Conservation (phyloP, 2,888 invertebrate species). For the Drosophila conformis region DNA sequence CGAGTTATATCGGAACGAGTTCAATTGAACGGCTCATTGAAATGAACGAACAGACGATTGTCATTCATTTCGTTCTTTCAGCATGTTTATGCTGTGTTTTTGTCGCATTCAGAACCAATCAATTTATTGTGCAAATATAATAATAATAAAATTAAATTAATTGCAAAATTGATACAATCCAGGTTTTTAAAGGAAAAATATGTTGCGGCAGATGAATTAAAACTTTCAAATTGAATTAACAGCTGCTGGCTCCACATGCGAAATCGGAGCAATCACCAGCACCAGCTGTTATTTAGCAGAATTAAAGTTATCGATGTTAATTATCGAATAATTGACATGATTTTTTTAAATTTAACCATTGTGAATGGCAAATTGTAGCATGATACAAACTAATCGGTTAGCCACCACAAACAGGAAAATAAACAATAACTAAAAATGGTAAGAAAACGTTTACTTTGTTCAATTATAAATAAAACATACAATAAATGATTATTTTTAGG, state of each 20-base stretch:
- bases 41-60: background rate
- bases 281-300: slow-evolving; percentile 22
- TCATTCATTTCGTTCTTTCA: slow-evolving; percentile 2
- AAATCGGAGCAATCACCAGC: background rate
- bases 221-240: background rate
- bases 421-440: slow-evolving; percentile 64
- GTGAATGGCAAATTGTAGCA: slow-evolving; percentile 35
- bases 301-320: background rate
- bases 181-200: background rate
- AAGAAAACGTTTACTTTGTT: slow-evolving; percentile 45
- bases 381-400: slow-evolving; percentile 9
- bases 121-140: background rate
- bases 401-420: slow-evolving; percentile 37
- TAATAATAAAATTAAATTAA: background rate
- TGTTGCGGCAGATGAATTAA: background rate
- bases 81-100: background rate
- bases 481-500: slow-evolving; percentile 87
- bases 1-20: slow-evolving; percentile 34
- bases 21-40: slow-evolving; percentile 20
- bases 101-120: background rate
- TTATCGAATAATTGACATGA: background rate
- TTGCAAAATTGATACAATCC: background rate
- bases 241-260: slow-evolving; percentile 3
- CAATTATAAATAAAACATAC: slow-evolving; percentile 13
- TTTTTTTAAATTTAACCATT: background rate